Percentiles rank a stretch among this genome's conserved stretches.
Evolutionary conservation across 1,140 invertebrate species (phyloP).

Genomic region (Cotesia chilonis): DNA sequence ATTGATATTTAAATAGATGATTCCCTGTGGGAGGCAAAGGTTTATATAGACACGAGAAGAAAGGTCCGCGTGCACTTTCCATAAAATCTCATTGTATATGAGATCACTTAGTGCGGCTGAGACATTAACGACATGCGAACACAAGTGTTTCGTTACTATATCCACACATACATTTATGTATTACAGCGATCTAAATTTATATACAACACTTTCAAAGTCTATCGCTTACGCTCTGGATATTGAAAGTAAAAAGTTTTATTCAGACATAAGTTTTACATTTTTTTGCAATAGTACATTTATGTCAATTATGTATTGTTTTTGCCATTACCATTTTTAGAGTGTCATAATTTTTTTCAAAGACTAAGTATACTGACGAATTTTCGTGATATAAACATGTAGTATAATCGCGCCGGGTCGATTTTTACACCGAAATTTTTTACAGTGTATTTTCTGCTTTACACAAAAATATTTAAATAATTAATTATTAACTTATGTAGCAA

Average conservation of each 20-base stretch:
- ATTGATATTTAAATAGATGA: no score
- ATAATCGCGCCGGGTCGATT: no score
- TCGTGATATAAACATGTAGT: no score
- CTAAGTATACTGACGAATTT: no score
- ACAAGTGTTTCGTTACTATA: constrained; percentile 29
- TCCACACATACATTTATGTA: constrained; percentile 5
- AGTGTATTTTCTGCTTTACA: neutral
- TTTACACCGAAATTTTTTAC: neutral
- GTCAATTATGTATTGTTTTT: no score
- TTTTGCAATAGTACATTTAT: neutral
- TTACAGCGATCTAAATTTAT: neutral
- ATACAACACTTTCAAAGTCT: constrained; percentile 11
- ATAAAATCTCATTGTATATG: constrained; percentile 67
- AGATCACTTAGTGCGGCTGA: constrained; percentile 64
- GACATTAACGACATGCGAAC: constrained; percentile 47
- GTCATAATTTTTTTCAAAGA: no score
- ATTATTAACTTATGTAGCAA: constrained; percentile 11
- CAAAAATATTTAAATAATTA: no score
- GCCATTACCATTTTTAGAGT: no score
- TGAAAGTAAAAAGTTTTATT: constrained; percentile 24
- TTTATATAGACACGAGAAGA: constrained; percentile 46
- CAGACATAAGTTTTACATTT: neutral
- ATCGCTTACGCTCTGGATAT: neutral
- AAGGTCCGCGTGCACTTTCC: constrained; percentile 62
- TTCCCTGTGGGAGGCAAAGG: neutral